Conservation (phyloP, 2,888 invertebrate genomes). For the Eugnorisma glareosa region DNA sequence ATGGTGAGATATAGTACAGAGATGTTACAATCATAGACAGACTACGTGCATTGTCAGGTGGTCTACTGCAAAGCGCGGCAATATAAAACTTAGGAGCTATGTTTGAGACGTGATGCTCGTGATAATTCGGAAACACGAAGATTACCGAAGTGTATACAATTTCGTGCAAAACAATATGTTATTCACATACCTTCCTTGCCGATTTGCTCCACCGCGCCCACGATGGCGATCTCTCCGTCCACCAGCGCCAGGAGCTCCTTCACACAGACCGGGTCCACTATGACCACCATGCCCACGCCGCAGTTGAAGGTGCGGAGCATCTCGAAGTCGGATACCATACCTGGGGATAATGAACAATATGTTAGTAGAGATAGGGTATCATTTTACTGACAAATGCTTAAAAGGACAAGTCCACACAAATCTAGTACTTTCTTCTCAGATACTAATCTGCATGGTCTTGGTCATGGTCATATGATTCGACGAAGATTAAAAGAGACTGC, state of each 20-base stretch:
- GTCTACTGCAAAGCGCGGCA: too few species aligned
- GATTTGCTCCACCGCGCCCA: constrained; percentile 84
- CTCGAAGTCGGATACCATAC: constrained; percentile 94
- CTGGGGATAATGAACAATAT: constrained; percentile 77
- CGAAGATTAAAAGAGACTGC: background rate
- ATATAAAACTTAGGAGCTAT: too few species aligned
- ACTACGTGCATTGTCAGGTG: too few species aligned
- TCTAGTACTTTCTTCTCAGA: background rate
- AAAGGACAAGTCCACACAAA: background rate
- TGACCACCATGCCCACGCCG: constrained; percentile 96
- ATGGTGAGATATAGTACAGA: too few species aligned
- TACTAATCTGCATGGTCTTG: too few species aligned
- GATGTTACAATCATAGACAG: too few species aligned
- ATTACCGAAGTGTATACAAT: too few species aligned
- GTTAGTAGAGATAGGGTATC: background rate
- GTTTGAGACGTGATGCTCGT: too few species aligned
- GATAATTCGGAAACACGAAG: too few species aligned
- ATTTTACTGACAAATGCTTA: background rate
- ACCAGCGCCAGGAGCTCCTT: constrained; percentile 82
- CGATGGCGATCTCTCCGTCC: constrained; percentile 79
- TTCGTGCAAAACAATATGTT: too few species aligned
- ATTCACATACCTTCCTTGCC: constrained; percentile 79
- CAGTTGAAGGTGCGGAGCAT: constrained; percentile 98
- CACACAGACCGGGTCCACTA: constrained; percentile 92
- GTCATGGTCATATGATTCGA: too few species aligned